These are phyloP conservation scores for Belgica antarctica DNA, from an alignment of 2,888 invertebrate genomes.

Conservation along the genomic window DNA sequence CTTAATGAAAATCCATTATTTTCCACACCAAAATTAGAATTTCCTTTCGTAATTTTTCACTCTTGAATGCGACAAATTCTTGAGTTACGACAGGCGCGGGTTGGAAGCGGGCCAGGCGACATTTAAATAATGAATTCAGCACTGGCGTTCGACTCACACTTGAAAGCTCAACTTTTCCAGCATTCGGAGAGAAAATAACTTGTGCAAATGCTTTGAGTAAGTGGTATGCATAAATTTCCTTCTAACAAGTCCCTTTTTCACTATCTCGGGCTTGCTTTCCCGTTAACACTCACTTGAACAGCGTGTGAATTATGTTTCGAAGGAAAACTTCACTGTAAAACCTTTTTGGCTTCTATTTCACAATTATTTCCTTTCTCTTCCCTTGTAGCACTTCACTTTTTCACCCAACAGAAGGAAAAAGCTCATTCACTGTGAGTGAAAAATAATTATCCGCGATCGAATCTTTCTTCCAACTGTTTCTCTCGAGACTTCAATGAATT, in stretches of 20 bases:
- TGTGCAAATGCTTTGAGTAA: not conserved
- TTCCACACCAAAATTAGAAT: conserved; percentile 10
- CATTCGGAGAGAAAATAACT: not conserved
- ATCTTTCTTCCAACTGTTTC: conserved; percentile 37
- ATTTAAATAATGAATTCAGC: not conserved
- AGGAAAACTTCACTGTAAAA: not conserved
- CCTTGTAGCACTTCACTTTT: conserved; percentile 5
- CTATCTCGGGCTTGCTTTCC: not conserved
- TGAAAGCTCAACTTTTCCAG: conserved; percentile 1
- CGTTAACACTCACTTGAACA: conserved; percentile 16
- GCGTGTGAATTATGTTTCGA: not conserved
- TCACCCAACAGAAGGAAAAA: conserved; percentile 6
- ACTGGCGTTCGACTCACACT: conserved; percentile 12
- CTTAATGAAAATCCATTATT: conserved; percentile 36
- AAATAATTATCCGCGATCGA: conserved; percentile 8
- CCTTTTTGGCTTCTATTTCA: not conserved
- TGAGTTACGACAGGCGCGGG: not conserved
- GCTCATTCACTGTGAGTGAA: conserved; percentile 14
- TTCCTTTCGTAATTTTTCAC: conserved; percentile 29
- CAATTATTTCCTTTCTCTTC: not conserved
- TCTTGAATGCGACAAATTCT: conserved; percentile 22
- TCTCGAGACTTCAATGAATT: conserved; percentile 43
- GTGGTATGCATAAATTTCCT: not conserved
- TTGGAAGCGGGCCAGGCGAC: too few relatives aligned
- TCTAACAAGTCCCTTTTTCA: not conserved